Base-by-base conservation (phyloP, 37 sponge, comb jelly and placozoan species). In the Crambe crambe region DNA sequence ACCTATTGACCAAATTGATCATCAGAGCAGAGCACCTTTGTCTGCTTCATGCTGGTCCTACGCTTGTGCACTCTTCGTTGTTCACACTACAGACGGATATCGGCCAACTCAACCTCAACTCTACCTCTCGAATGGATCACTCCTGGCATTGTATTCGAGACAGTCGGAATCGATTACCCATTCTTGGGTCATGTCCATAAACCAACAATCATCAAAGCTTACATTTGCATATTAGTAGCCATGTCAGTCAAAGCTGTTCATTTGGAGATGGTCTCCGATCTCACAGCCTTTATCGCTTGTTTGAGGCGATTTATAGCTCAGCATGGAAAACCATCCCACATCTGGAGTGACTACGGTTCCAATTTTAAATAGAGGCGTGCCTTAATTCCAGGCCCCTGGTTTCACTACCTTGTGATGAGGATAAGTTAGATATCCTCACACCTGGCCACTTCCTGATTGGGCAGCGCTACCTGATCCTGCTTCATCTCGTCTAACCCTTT, bases 151-250 rank as follows among this genome's bases (percentile, higher is more conserved):
- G 63, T 70, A 36, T 87, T 87, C 54, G 41, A 57, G 56, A 47
- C 37, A 58, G 71, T 75, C 17, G 82, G 77, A 36, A 41, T 87
- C 22, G 88, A 87, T 63, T 87, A 80, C 57, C 82, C 88, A 22
- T 72, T 81, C 22, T 77, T 76, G 21, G 86, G 79, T 34, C 59
- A 43, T 62, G 61, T 56, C 23, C 75, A 56, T 56, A 77, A 77
- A 32, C 79, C 68, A 10, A 58, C 42, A 25, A 30, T 66, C 30
- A 58, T 74, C 57, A 86, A 79, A 29, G 80, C 80, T 23, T 86
- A 86, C 70, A 30, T 86, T 0, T 73, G 80, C 31, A n/a, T 86
- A 3, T 86, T 79, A 54, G 73, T 78, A 29, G 74, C 74, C 9
- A 63, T 74, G 6, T 72, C 79, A 31, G 71, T 51, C 30, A 78